Percentiles rank a stretch among this genome's conserved stretches.
Conservation (phyloP, 2,797 vertebrate species). For the Mionectes olivaceus region DNA sequence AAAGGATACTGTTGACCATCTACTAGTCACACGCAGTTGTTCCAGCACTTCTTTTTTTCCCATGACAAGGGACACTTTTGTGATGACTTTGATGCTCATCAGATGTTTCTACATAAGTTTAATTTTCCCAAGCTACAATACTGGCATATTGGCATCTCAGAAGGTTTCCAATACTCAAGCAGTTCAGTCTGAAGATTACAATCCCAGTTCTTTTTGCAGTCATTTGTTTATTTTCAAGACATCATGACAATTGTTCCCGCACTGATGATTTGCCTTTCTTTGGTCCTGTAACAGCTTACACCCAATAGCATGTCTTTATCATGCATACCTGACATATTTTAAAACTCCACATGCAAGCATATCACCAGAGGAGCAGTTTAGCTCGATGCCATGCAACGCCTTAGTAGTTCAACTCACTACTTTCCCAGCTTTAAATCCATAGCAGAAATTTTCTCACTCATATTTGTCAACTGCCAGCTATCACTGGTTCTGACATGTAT, state of each 20-base stretch:
- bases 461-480: background rate
- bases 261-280: background rate
- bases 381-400: background rate
- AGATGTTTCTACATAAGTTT: background rate
- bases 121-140: background rate
- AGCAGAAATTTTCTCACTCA: background rate
- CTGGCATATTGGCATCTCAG: background rate
- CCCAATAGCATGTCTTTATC: background rate
- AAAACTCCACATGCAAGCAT: background rate
- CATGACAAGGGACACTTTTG: background rate
- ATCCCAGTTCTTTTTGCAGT: background rate
- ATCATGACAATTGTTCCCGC: background rate
- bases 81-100: background rate
- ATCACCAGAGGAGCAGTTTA: background rate
- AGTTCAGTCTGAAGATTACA: background rate
- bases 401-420: background rate
- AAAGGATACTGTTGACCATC: background rate
- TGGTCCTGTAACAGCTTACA: background rate
- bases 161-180: background rate
- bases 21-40: background rate
- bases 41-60: background rate
- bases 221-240: background rate
- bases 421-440: background rate
- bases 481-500: background rate
- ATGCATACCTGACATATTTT: background rate